Base-by-base conservation (phyloP, 1,140 invertebrate species). In the Ostrea edulis region DNA sequence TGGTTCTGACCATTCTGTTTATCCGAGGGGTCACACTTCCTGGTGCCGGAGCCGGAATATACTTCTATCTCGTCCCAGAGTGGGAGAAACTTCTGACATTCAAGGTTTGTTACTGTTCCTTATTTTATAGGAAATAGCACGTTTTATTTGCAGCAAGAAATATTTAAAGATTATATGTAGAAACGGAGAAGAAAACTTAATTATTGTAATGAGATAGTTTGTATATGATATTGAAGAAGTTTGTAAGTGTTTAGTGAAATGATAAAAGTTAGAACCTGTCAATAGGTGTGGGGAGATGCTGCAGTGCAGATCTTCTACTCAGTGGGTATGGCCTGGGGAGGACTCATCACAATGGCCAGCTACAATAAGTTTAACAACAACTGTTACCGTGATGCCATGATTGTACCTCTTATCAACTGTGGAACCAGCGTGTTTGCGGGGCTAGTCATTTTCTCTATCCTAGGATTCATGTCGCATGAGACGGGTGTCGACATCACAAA, bases 361-460 rank as follows among this genome's bases (percentile, higher is more conserved):
- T 95, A 95, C 90, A 94, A 94, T 89, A 92, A 90, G 85, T 95
- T 94, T 87, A 91, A 92, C 87, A 93, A 94, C 85, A 93, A 94
- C 85, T 92, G 93, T 51, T 94, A 93, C 90, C 95, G 95, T 90
- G 99, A 99, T 95, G 98, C 98, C 0, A 97, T 99, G 52, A 97
- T 98, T 94, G 98, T 99, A 9, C 98, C 98, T 25, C 95, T 99
- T 55, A 98, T 98, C 11, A 99, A 99, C 94, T 98, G 98, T 93
- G 97, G 97, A 86, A 99, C 99, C 0, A 99, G 98, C 12, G 97
- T 99, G 96, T 99, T 99, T 94, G 98, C 99, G 87, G 99, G 98
- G 0, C 97, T 99, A 85, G 98, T 99, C 3, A 98, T 99, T 12
- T 99, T 99, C 94, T 98, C 98, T 0, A 97, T 99, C 25, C 98